Evolutionary conservation across 2,113 vertebrate species (phyloP).

Genomic region (Rallus limicola): DNA sequence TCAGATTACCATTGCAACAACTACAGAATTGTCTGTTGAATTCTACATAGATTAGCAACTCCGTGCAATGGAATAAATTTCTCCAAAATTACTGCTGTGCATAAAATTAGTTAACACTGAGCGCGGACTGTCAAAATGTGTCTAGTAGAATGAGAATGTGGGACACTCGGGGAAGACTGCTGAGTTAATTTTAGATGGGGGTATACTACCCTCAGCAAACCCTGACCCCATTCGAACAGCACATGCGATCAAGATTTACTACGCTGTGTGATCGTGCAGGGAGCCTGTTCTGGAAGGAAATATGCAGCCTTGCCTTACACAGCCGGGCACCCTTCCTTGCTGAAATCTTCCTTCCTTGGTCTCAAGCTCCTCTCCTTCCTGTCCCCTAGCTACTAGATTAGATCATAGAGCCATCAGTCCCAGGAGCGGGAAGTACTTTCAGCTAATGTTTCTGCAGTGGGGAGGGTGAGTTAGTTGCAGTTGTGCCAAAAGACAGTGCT

Average conservation of each 20-base stretch:
- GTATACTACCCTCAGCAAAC: background rate
- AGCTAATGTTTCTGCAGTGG: background rate
- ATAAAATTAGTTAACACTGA: slow-evolving; percentile 25
- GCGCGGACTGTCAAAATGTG: background rate
- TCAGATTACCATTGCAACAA: background rate
- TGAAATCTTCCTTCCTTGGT: background rate
- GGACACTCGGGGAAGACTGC: slow-evolving; percentile 6
- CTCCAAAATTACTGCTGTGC: slow-evolving; percentile 21
- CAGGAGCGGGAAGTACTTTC: background rate
- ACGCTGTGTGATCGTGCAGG: background rate
- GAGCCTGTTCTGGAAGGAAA: background rate
- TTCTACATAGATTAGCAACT: slow-evolving; percentile 1
- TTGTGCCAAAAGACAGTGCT: background rate
- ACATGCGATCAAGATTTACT: slow-evolving; percentile 1
- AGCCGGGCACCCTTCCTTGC: background rate
- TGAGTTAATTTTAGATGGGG: background rate
- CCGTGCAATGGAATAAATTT: background rate
- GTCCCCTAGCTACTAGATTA: background rate
- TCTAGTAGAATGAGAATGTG: background rate
- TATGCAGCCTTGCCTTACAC: background rate
- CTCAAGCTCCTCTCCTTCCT: background rate
- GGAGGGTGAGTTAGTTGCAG: background rate
- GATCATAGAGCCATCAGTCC: background rate
- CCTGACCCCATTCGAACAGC: background rate
- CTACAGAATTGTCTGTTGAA: background rate